Evolutionary conservation across 2,797 vertebrate species (phyloP).

Genomic region (Sebastes diaconus): DNA sequence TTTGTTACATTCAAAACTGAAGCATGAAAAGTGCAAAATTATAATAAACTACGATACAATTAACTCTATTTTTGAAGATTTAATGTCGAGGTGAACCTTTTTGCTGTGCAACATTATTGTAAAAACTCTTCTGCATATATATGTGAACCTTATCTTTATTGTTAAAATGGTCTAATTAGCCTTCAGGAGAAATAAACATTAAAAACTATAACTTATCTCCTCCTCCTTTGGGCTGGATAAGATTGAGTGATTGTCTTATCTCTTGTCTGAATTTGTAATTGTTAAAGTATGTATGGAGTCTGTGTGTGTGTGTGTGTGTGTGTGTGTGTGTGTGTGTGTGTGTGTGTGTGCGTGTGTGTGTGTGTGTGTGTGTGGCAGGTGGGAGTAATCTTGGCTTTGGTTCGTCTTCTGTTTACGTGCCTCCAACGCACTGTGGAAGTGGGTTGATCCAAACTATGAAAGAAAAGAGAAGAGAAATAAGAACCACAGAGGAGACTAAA

Average conservation of each 20-base stretch:
- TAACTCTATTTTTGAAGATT: not conserved
- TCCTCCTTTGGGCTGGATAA: not conserved
- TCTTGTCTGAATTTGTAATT: constrained; percentile 12
- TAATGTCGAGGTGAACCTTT: not conserved
- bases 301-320: not conserved
- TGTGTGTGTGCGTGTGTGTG: not conserved
- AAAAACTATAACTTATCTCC: constrained; percentile 12
- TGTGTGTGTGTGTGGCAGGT: constrained; percentile 14
- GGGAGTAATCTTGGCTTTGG: constrained; percentile 28
- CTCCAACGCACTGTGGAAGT: constrained; percentile 21
- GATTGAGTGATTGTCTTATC: constrained; percentile 13
- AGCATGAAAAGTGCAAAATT: not conserved
- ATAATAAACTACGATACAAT: not conserved
- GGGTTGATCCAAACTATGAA: constrained; percentile 17
- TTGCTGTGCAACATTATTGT: not conserved
- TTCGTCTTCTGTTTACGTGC: constrained; percentile 24
- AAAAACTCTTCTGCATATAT: constrained; percentile 4
- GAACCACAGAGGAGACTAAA: not conserved
- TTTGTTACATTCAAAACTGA: not conserved
- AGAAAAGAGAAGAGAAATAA: constrained; percentile 3
- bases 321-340: not conserved
- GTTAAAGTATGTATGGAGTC: not conserved
- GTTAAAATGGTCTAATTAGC: constrained; percentile 21
- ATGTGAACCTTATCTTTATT: constrained; percentile 11
- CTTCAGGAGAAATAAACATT: constrained; percentile 3